These are phyloP conservation scores for Cryptoleucopteryx plumbea DNA, from an alignment of 2,113 vertebrate genomes.

Conservation along the genomic window DNA sequence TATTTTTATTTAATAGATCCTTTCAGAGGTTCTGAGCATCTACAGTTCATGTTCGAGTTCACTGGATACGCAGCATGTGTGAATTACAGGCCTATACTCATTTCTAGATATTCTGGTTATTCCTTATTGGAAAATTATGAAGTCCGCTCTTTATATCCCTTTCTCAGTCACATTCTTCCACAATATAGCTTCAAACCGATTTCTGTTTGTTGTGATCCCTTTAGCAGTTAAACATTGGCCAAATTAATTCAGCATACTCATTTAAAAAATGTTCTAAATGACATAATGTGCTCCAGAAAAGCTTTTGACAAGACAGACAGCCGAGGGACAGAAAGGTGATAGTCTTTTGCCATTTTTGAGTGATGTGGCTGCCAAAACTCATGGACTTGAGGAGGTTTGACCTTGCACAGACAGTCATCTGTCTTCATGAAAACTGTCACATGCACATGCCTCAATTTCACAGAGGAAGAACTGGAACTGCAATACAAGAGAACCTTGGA, in stretches of 20 bases:
- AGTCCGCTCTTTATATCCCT: neutral
- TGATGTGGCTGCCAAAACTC: slow-evolving; percentile 63
- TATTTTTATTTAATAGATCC: neutral
- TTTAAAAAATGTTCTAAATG: neutral
- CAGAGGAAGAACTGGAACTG: slow-evolving; percentile 62
- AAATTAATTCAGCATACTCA: neutral
- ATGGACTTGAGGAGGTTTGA: slow-evolving; percentile 67
- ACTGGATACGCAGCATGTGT: neutral
- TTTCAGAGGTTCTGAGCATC: neutral
- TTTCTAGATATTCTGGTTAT: neutral
- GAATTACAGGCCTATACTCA: neutral
- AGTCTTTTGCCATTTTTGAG: slow-evolving; percentile 66
- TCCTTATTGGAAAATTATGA: neutral
- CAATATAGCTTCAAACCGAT: neutral
- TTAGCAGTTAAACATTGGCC: neutral
- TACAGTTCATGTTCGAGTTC: neutral
- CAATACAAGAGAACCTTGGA: slow-evolving; percentile 63
- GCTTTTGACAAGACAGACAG: slow-evolving; percentile 20
- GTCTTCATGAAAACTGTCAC: slow-evolving; percentile 78
- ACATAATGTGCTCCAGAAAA: slow-evolving; percentile 17
- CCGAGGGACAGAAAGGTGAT: slow-evolving; percentile 48
- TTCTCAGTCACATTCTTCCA: neutral
- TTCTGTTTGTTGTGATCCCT: neutral
- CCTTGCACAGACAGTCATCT: slow-evolving; percentile 75
- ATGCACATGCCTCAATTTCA: slow-evolving; percentile 72